A percentile compares a stretch with the other conserved stretches of the same genome.
Evolutionary conservation across 2,888 invertebrate genomes (phyloP).

Genomic region (Aphidius colemani): DNA sequence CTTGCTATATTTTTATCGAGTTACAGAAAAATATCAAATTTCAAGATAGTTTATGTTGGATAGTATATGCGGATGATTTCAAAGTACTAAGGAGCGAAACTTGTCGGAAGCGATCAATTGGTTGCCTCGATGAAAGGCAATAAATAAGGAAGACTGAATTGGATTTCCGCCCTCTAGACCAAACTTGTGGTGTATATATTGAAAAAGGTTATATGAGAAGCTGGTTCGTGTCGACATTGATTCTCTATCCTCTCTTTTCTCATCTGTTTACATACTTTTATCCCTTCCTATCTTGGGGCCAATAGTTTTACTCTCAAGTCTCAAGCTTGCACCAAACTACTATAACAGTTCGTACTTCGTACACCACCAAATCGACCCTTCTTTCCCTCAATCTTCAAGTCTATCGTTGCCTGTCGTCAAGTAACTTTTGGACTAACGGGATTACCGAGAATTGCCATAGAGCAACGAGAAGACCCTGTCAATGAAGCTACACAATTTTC

Average conservation of each 20-base stretch:
- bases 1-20: neutral
- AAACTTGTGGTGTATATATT: conserved; percentile 28
- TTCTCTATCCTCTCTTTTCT: conserved; percentile 18
- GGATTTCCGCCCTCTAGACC: conserved; percentile 32
- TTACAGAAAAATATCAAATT: neutral
- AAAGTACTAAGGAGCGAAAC: conserved; percentile 24
- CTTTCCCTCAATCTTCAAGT: conserved; percentile 6
- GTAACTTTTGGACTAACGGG: conserved; percentile 46
- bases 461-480: too few relatives aligned
- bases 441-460: conserved; percentile 32
- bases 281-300: neutral
- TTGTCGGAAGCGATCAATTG: conserved; percentile 32
- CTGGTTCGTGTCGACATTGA: conserved; percentile 18
- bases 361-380: neutral
- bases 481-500: too few relatives aligned
- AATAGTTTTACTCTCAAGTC: too few relatives aligned
- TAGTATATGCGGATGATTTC: too few relatives aligned
- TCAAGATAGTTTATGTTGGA: too few relatives aligned
- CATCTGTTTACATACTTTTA: neutral
- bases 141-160: conserved; percentile 43
- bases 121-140: conserved; percentile 35
- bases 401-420: conserved; percentile 22
- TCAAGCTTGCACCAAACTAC: too few relatives aligned
- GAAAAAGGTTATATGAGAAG: too few relatives aligned
- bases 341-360: too few relatives aligned